A percentile compares a stretch with the other conserved stretches of the same genome.
phyloP scores from a whole-genome alignment of 2,888 invertebrate species.

The Habrosyne pyritoides region DNA sequence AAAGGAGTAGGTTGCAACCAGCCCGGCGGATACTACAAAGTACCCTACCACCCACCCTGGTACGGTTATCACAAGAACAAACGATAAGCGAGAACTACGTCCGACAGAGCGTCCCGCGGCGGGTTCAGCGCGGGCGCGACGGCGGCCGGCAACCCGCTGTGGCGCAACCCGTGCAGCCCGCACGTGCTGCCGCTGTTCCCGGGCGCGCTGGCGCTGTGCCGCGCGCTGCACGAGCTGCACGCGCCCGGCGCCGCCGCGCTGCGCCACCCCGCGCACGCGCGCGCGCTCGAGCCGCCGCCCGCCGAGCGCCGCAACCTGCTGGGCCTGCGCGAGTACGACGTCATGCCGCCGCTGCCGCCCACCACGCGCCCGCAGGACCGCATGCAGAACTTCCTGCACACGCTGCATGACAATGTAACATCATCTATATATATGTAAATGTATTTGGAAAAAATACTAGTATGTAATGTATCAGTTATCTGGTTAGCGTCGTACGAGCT shows the following conservation, averaged over 20 bases:
- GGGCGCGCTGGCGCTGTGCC: slow-evolving; percentile 89
- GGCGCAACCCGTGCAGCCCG: slow-evolving; percentile 93
- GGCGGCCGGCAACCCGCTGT: slow-evolving; percentile 90
- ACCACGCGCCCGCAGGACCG: slow-evolving; percentile 89
- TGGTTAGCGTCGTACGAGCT: too few species aligned
- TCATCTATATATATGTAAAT: too few species aligned
- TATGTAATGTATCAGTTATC: too few species aligned
- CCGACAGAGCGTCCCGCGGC: slow-evolving; percentile 87
- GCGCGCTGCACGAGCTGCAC: slow-evolving; percentile 92
- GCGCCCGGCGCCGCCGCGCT: slow-evolving; percentile 85
- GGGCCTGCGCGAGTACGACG: slow-evolving; percentile 82
- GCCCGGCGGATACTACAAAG: too few species aligned
- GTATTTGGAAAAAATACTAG: too few species aligned
- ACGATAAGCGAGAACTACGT: neutral
- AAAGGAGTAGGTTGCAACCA: too few species aligned
- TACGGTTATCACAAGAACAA: too few species aligned
- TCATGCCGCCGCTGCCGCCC: slow-evolving; percentile 66
- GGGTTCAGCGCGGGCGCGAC: slow-evolving; percentile 92
- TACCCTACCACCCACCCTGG: too few species aligned
- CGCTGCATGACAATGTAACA: slow-evolving; percentile 87
- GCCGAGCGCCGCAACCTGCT: slow-evolving; percentile 90
- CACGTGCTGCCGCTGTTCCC: slow-evolving; percentile 92
- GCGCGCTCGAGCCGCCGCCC: slow-evolving; percentile 88
- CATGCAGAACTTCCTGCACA: slow-evolving; percentile 92
- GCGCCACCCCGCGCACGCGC: slow-evolving; percentile 87